phyloP scores from a whole-genome alignment of 2,797 vertebrate genomes.

The Varecia variegata region DNA sequence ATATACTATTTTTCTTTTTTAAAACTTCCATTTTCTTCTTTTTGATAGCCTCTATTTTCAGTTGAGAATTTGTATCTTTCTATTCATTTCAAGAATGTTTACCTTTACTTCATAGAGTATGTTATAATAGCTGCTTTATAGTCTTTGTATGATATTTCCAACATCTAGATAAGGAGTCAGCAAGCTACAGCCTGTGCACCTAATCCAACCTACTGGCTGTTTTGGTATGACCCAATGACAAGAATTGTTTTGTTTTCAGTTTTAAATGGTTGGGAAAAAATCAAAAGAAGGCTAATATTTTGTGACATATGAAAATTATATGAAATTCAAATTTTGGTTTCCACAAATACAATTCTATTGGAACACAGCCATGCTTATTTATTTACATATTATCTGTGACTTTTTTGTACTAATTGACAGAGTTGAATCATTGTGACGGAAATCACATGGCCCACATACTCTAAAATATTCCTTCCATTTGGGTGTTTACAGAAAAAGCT shows the following conservation, averaged over 20 bases:
- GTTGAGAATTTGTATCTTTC: not conserved
- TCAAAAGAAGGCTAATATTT: not conserved
- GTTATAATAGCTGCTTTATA: not conserved
- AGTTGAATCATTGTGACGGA: not conserved
- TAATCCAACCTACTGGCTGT: not conserved
- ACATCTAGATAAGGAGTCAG: not conserved
- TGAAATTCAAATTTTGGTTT: not conserved
- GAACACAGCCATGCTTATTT: not conserved
- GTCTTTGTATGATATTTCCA: not conserved
- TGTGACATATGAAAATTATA: not conserved
- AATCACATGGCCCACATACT: not conserved
- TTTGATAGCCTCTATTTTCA: not conserved
- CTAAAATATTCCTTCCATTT: constrained; percentile 1
- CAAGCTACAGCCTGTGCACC: not conserved
- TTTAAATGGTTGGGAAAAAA: not conserved
- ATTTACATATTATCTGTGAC: not conserved
- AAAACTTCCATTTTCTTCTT: not conserved
- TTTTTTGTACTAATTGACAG: constrained; percentile 24
- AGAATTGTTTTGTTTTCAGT: not conserved
- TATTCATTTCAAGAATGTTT: not conserved
- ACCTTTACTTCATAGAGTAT: not conserved
- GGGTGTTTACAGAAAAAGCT: not conserved
- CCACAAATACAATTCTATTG: not conserved
- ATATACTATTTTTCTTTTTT: not conserved
- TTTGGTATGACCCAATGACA: not conserved